Evolutionary conservation across 2,888 invertebrate species (phyloP).

Genomic region (Acrobasis repandana): DNA sequence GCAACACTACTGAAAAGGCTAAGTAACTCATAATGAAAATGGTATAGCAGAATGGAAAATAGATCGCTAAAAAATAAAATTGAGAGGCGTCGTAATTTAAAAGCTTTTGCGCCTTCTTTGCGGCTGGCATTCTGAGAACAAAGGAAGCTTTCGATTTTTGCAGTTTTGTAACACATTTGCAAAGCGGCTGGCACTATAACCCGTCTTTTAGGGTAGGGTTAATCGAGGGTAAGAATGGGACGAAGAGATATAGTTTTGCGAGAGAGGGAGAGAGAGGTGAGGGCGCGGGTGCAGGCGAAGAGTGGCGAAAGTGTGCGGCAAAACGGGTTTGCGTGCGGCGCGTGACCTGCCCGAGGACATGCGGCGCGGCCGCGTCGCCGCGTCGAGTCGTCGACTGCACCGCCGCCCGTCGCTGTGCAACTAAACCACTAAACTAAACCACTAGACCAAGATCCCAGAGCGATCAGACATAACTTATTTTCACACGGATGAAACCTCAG

Average conservation of each 20-base stretch:
- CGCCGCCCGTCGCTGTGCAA: constrained; percentile 38
- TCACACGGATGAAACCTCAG: no score
- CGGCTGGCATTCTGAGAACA: constrained; percentile 30
- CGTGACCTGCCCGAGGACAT: constrained; percentile 80
- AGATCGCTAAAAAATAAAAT: constrained; percentile 18
- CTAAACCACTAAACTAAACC: constrained; percentile 28
- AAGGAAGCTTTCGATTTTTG: constrained; percentile 34
- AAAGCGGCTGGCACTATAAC: constrained; percentile 28
- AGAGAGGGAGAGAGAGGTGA: constrained; percentile 58
- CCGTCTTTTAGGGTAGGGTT: constrained; percentile 28
- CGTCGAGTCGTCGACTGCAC: no score
- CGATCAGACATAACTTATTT: no score
- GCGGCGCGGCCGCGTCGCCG: constrained; percentile 53
- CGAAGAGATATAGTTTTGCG: constrained; percentile 48
- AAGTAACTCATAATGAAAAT: constrained; percentile 5
- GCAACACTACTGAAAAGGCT: background rate
- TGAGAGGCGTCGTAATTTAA: constrained; percentile 17
- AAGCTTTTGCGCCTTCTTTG: constrained; percentile 16
- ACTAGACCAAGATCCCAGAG: no score
- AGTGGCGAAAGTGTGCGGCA: constrained; percentile 76
- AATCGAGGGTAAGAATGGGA: constrained; percentile 40
- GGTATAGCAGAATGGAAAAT: constrained; percentile 4
- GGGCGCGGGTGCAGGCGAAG: constrained; percentile 62
- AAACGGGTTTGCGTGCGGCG: constrained; percentile 74
- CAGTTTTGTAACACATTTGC: constrained; percentile 36